Evolutionary conservation across 1,140 invertebrate genomes (phyloP).

Genomic region (Trachymyrmex cornetzi): DNA sequence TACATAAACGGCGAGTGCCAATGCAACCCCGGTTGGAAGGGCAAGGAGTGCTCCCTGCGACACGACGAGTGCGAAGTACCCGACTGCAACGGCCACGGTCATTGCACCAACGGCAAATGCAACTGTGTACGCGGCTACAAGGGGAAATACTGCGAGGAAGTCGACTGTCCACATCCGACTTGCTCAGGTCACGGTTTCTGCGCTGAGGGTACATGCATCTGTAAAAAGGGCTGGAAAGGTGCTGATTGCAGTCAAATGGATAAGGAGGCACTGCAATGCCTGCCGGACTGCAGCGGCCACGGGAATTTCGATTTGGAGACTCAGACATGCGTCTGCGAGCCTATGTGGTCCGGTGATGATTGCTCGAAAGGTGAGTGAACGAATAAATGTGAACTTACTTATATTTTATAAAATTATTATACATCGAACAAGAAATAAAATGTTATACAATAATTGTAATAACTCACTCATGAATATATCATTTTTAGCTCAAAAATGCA

Average conservation of each 20-base stretch:
- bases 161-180: constrained; percentile 97
- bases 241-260: constrained; percentile 96
- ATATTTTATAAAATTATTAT: neutral
- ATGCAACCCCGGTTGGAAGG: constrained; percentile 99
- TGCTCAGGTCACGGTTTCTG: constrained; percentile 98
- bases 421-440: neutral
- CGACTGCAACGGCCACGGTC: constrained; percentile 97
- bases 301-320: constrained; percentile 97
- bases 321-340: constrained; percentile 96
- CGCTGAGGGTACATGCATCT: constrained; percentile 97
- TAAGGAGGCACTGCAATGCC: constrained; percentile 96
- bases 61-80: constrained; percentile 97
- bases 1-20: constrained; percentile 98
- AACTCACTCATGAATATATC: neutral
- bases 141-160: constrained; percentile 96
- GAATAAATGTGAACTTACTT: neutral
- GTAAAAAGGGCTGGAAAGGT: constrained; percentile 99
- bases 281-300: constrained; percentile 97
- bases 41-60: constrained; percentile 96
- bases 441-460: too few relatives aligned
- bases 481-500: constrained; percentile 4
- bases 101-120: constrained; percentile 98
- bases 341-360: constrained; percentile 97
- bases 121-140: constrained; percentile 97
- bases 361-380: constrained; percentile 93